phyloP scores from a whole-genome alignment of 64 coral and sea anemone species.

The Pachyseris speciosa region DNA sequence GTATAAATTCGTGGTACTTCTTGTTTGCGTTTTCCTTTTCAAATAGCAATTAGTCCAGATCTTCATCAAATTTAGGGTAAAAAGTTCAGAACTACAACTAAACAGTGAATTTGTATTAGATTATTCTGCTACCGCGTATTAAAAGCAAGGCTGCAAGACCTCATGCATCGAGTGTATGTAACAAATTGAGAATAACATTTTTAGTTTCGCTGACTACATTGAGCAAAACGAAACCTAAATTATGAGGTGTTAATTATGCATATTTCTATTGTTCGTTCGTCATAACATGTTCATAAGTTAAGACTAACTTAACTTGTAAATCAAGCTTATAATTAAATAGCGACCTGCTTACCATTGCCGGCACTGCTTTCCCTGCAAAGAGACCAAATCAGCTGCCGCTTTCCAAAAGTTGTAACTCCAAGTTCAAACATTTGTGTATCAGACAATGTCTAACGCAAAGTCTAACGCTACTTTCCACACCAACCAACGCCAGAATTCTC shows the following conservation, averaged over 20 bases:
- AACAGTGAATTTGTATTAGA: not conserved
- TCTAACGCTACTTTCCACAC: constrained; percentile 26
- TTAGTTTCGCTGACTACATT: not conserved
- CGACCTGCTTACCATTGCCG: not conserved
- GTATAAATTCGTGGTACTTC: not conserved
- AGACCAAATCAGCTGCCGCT: not conserved
- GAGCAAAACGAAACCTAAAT: not conserved
- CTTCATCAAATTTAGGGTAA: not conserved
- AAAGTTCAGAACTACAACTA: not conserved
- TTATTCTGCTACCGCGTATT: not conserved
- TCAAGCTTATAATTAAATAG: not conserved
- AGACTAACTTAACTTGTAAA: not conserved
- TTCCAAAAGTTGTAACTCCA: constrained; percentile 27
- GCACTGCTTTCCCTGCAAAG: not conserved
- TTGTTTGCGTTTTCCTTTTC: not conserved
- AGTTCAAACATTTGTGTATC: constrained; percentile 37
- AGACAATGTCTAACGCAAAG: not conserved
- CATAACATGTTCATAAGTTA: not conserved
- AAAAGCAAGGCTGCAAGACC: not conserved
- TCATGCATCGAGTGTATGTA: not conserved
- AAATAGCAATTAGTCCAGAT: not conserved
- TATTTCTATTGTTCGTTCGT: not conserved
- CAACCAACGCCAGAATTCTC: constrained; percentile 26
- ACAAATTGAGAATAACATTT: not conserved
- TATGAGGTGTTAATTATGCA: not conserved